Conservation (phyloP, 2,113 vertebrate species). For the Xiphophorus maculatus region DNA sequence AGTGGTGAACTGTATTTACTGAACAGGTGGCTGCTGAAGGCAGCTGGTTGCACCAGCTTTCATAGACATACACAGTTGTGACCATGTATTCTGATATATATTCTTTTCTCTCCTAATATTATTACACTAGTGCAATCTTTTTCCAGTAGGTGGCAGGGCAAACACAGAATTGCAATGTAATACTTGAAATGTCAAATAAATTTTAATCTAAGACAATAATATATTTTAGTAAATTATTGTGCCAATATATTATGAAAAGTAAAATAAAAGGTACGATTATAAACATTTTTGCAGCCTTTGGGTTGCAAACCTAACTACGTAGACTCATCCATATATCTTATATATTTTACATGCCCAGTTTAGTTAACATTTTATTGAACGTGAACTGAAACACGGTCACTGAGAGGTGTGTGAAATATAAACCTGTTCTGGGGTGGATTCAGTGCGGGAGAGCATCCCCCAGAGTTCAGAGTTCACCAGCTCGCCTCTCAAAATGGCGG, state of each 20-base stretch:
- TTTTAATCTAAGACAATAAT: background rate
- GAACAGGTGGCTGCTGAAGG: too few relatives aligned
- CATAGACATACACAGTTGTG: too few relatives aligned
- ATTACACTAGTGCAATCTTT: background rate
- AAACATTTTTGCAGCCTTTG: too few relatives aligned
- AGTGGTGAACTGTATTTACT: too few relatives aligned
- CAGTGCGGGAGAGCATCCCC: background rate
- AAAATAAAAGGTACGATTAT: background rate
- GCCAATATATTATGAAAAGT: background rate
- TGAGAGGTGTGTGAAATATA: background rate
- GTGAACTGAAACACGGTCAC: too few relatives aligned
- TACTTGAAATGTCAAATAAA: background rate
- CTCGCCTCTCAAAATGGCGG: conserved; percentile 79
- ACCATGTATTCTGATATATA: too few relatives aligned
- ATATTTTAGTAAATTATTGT: background rate
- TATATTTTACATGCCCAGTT: background rate
- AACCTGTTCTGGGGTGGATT: background rate
- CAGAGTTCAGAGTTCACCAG: conserved; percentile 61
- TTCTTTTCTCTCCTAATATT: too few relatives aligned
- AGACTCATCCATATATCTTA: background rate
- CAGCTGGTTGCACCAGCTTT: too few relatives aligned
- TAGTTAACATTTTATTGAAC: background rate
- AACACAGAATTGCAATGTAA: background rate
- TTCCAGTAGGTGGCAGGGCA: background rate
- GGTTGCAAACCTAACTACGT: too few relatives aligned